A percentile compares a stretch with the other conserved stretches of the same genome.
Evolutionary conservation across 2,888 invertebrate species (phyloP).

Genomic region (Cosmorhoe ocellata): DNA sequence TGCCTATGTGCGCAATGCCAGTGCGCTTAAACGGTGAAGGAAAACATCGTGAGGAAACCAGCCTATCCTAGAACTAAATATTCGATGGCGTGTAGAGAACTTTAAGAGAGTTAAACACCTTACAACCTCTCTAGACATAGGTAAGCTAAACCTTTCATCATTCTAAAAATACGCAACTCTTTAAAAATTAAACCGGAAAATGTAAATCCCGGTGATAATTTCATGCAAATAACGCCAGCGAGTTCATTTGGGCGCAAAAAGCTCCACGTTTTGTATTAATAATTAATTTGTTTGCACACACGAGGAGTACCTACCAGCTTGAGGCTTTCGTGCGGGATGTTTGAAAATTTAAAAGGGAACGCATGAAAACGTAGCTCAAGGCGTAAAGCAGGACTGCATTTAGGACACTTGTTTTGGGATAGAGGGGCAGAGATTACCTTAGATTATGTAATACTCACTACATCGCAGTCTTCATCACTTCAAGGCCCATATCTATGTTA

Average conservation of each 20-base stretch:
- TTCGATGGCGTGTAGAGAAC: too few relatives aligned
- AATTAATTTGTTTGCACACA: constrained; percentile 72
- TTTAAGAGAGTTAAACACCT: too few relatives aligned
- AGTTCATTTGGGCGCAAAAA: constrained; percentile 52
- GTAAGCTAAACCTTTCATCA: too few relatives aligned
- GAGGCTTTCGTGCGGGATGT: constrained; percentile 29
- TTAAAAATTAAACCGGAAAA: constrained; percentile 17
- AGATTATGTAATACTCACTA: too few relatives aligned
- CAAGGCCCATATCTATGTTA: too few relatives aligned
- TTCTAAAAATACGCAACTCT: constrained; percentile 31
- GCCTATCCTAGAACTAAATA: too few relatives aligned
- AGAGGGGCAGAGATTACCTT: too few relatives aligned
- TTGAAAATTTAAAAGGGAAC: constrained; percentile 39
- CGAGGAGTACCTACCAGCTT: constrained; percentile 41
- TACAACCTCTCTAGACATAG: too few relatives aligned
- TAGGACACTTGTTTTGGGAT: background rate
- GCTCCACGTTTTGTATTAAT: constrained; percentile 53
- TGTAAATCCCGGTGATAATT: constrained; percentile 40
- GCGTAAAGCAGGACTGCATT: constrained; percentile 15
- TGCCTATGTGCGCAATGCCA: too few relatives aligned
- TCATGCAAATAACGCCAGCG: constrained; percentile 47
- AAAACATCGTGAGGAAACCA: too few relatives aligned
- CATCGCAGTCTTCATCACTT: too few relatives aligned
- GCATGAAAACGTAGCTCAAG: constrained; percentile 30
- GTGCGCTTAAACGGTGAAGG: too few relatives aligned